phyloP scores from a whole-genome alignment of 1,140 invertebrate genomes.

The Lasioglossum baleicum region DNA sequence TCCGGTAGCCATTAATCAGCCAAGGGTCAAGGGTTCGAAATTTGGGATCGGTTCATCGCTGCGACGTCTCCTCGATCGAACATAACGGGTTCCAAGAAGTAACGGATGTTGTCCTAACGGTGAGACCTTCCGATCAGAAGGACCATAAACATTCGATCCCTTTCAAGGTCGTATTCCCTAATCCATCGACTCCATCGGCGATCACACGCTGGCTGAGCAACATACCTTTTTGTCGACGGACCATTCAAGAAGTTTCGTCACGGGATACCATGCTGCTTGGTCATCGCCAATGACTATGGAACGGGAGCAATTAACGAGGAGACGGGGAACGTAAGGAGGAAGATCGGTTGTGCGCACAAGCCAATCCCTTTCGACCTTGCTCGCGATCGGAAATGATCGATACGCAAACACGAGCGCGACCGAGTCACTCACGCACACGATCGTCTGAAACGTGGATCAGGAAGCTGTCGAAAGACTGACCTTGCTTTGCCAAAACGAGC shows the following conservation, averaged over 20 bases:
- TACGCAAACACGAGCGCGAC: slow-evolving; percentile 48
- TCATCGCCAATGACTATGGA: neutral
- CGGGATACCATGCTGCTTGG: too few species aligned
- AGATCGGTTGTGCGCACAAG: slow-evolving; percentile 4
- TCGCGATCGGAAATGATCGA: slow-evolving; percentile 69
- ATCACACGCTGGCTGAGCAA: neutral
- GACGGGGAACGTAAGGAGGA: slow-evolving; percentile 29
- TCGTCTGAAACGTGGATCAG: slow-evolving; percentile 58
- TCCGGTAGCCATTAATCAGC: too few species aligned
- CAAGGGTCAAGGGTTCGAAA: too few species aligned
- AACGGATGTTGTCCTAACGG: slow-evolving; percentile 1
- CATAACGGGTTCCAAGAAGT: neutral
- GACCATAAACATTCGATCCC: neutral
- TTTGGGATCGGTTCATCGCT: neutral
- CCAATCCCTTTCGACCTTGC: slow-evolving; percentile 74
- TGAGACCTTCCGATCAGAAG: neutral
- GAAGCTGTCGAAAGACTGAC: slow-evolving; percentile 67
- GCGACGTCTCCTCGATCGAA: neutral
- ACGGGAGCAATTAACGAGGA: slow-evolving; percentile 33
- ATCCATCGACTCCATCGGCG: neutral
- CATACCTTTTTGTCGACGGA: too few species aligned
- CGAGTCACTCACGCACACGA: slow-evolving; percentile 14
- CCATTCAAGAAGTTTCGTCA: neutral
- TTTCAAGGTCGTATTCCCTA: neutral
- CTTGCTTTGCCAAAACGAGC: slow-evolving; percentile 54